Percentiles rank a stretch among this genome's conserved stretches.
These are phyloP conservation scores for Sorex maritimensis DNA, from an alignment of 2,797 vertebrate genomes.

Conservation along the genomic window DNA sequence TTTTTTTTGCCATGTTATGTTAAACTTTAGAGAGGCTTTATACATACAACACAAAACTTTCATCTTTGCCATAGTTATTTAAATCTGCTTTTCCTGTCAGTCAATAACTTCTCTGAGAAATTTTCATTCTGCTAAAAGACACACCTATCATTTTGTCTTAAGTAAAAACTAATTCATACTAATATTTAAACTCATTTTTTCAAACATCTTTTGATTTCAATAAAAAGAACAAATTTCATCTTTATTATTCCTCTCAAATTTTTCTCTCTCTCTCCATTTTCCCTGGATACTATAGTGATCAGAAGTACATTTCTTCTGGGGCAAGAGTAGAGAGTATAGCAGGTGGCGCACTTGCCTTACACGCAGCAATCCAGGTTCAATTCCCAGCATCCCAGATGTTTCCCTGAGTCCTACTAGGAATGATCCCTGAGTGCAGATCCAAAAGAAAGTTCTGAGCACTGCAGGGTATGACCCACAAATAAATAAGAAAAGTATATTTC, in stretches of 20 bases:
- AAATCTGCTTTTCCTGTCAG: background rate
- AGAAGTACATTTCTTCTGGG: background rate
- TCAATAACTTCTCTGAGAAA: background rate
- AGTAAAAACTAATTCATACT: background rate
- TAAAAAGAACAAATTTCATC: conserved; percentile 5
- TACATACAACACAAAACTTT: background rate
- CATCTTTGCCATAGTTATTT: background rate
- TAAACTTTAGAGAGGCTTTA: conserved; percentile 34
- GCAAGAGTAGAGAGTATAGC: no score
- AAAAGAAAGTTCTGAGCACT: no score
- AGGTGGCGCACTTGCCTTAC: no score
- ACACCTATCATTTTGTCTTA: background rate
- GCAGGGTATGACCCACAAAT: no score
- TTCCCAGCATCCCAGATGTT: no score
- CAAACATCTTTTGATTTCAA: conserved; percentile 46
- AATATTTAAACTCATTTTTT: conserved; percentile 4
- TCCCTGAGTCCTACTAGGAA: no score
- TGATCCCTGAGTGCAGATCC: no score
- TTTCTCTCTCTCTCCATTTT: background rate
- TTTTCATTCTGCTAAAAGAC: background rate
- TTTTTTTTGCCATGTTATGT: background rate
- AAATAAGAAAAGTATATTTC: background rate
- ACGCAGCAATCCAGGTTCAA: no score
- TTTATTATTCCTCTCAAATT: background rate
- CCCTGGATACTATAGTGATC: background rate